Evolutionary conservation across 2,797 vertebrate species (phyloP).

Genomic region (Xenentodon cancila): DNA sequence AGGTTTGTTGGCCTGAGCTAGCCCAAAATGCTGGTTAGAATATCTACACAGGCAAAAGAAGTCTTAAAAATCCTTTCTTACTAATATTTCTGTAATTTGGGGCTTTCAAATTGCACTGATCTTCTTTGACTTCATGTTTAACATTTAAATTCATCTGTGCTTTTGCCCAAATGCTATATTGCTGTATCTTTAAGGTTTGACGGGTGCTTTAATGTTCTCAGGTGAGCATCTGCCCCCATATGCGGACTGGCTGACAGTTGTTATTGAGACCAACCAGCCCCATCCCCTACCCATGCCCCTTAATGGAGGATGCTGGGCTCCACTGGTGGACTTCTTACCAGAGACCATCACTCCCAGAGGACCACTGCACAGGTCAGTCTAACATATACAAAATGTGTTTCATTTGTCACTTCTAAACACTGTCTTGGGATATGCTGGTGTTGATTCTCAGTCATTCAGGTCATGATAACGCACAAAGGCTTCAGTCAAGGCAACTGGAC

Average conservation of each 20-base stretch:
- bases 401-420: not conserved
- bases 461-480: not conserved
- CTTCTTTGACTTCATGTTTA: not conserved
- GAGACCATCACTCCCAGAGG: conserved; percentile 94
- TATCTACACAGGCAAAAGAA: conserved; percentile 13
- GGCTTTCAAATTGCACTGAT: not conserved
- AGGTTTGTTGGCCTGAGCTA: conserved; percentile 25
- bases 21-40: conserved; percentile 3
- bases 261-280: conserved; percentile 91
- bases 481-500: no score
- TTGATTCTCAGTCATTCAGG: not conserved
- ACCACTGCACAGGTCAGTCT: conserved; percentile 91
- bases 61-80: not conserved
- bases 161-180: not conserved
- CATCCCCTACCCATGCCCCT: conserved; percentile 95
- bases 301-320: conserved; percentile 97
- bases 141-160: not conserved
- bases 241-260: conserved; percentile 91
- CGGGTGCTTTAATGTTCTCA: conserved; percentile 46
- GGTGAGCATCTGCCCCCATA: conserved; percentile 94
- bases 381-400: not conserved
- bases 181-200: not conserved
- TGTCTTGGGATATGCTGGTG: not conserved
- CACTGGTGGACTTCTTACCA: conserved; percentile 94
- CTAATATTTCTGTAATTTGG: no score